Percentiles rank a stretch among this genome's conserved stretches.
These are phyloP conservation scores for Bergia sp. DNA, from an alignment of 92 coral and sea anemone genomes.

Conservation along the genomic window DNA sequence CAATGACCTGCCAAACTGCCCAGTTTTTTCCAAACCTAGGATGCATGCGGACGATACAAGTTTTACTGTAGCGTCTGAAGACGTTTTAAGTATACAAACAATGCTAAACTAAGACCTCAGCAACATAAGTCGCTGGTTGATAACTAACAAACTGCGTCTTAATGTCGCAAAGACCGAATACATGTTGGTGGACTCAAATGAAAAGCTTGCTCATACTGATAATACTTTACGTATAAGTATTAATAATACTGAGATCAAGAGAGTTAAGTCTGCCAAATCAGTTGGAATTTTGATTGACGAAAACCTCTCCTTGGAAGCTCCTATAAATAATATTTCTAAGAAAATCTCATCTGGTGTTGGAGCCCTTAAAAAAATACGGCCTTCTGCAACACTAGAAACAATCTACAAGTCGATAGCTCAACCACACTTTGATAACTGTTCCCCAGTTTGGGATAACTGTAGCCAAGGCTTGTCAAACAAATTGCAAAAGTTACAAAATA, in stretches of 20 bases:
- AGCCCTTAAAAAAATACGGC: conserved; percentile 19
- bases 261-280: too few relatives aligned
- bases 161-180: conserved; percentile 39
- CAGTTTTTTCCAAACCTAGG: conserved; percentile 10
- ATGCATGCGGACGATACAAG: conserved; percentile 56
- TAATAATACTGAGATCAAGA: not conserved
- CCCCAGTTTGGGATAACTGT: conserved; percentile 43
- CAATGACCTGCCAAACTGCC: conserved; percentile 50
- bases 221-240: not conserved
- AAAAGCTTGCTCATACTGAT: conserved; percentile 35
- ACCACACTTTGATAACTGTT: conserved; percentile 48
- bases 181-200: conserved; percentile 47
- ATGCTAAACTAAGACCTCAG: conserved; percentile 27
- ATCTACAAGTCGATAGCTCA: conserved; percentile 30
- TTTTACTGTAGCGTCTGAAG: conserved; percentile 41
- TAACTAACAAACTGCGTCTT: conserved; percentile 51
- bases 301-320: conserved; percentile 41
- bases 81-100: conserved; percentile 28
- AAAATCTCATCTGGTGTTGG: not conserved
- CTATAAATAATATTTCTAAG: conserved; percentile 20
- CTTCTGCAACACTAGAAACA: not conserved
- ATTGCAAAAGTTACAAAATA: conserved; percentile 42
- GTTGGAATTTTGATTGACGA: conserved; percentile 7
- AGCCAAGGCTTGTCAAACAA: conserved; percentile 11
- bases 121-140: conserved; percentile 31